Evolutionary conservation across 2,797 vertebrate genomes (phyloP).

Genomic region (Lemur catta): DNA sequence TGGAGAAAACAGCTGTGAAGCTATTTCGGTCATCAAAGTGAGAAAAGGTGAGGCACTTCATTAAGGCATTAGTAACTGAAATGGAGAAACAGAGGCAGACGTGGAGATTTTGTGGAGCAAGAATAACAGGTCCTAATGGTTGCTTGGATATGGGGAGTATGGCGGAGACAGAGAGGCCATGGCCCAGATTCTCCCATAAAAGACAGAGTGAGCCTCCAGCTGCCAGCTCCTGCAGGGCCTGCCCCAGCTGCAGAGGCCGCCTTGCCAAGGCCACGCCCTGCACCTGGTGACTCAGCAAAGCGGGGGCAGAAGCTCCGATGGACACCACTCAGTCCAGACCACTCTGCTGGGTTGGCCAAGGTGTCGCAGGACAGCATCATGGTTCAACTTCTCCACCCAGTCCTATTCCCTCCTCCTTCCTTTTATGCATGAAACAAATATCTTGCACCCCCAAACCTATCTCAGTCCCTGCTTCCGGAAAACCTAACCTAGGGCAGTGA

Average conservation of each 20-base stretch:
- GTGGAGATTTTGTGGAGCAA: background rate
- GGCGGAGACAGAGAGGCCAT: background rate
- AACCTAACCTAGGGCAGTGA: background rate
- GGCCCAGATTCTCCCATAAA: background rate
- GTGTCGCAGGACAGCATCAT: background rate
- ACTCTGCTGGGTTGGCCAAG: background rate
- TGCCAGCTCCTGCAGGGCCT: background rate
- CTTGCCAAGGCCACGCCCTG: fast-evolving
- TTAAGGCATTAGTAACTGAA: background rate
- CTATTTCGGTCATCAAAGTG: background rate
- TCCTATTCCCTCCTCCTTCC: background rate
- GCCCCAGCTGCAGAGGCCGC: background rate
- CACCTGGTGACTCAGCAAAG: background rate
- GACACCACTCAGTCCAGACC: background rate
- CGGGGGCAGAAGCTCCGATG: background rate
- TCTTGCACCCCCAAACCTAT: background rate
- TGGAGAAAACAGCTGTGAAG: background rate
- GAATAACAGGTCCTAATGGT: background rate
- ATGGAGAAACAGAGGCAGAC: background rate
- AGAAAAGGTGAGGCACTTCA: background rate
- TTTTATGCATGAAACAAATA: background rate
- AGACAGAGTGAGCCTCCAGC: background rate
- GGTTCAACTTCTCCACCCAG: background rate
- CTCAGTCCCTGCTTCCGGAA: background rate
- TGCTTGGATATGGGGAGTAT: background rate